These are phyloP conservation scores for Chrysemys picta DNA, from an alignment of 2,113 vertebrate species.

Conservation along the genomic window DNA sequence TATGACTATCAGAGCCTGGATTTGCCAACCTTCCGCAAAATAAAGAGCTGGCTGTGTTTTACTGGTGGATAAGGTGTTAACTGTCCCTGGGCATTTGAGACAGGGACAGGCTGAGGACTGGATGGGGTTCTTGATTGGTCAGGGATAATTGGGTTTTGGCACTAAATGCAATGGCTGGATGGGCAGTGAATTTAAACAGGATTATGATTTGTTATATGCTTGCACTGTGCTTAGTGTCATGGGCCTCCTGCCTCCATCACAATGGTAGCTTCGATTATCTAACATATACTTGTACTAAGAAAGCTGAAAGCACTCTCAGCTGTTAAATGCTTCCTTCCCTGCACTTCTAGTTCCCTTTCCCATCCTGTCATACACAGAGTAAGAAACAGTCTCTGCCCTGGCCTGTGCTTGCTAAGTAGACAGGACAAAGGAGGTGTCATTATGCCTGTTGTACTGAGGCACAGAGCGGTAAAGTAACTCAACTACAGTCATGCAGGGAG, in stretches of 20 bases:
- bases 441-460: not conserved
- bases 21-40: not conserved
- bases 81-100: not conserved
- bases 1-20: not conserved
- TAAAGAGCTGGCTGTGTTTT: not conserved
- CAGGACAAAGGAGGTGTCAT: not conserved
- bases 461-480: not conserved
- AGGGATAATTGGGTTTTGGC: not conserved
- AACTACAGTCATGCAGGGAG: not conserved
- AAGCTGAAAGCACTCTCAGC: not conserved
- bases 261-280: not conserved
- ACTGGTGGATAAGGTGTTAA: not conserved
- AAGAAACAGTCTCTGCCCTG: not conserved
- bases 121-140: not conserved
- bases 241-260: not conserved
- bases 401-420: not conserved
- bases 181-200: not conserved
- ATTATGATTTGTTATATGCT: not conserved
- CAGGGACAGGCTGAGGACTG: not conserved
- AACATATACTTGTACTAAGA: not conserved
- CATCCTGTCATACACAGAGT: not conserved
- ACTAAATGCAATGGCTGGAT: not conserved
- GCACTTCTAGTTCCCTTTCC: not conserved
- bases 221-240: not conserved
- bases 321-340: not conserved